Evolutionary conservation across 2,113 vertebrate genomes (phyloP).

Genomic region (Entelurus aequoreus): DNA sequence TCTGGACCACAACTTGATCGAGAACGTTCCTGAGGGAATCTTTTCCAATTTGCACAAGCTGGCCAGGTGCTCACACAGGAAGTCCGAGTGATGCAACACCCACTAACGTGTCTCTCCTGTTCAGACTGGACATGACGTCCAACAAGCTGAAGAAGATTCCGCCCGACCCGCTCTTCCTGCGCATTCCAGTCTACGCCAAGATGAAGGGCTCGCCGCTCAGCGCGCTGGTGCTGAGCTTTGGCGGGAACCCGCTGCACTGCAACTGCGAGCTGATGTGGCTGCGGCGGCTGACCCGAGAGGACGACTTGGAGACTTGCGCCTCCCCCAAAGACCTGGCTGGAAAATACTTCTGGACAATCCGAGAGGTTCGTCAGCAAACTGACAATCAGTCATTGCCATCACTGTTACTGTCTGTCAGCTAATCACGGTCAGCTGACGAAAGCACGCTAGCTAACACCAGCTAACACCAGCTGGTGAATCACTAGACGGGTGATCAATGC

Average conservation of each 20-base stretch:
- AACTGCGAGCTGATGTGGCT: slow-evolving; percentile 83
- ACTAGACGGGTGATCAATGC: too few species aligned
- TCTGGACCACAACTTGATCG: slow-evolving; percentile 80
- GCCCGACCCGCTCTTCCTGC: slow-evolving; percentile 76
- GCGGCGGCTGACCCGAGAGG: slow-evolving; percentile 74
- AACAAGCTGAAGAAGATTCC: slow-evolving; percentile 83
- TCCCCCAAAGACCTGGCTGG: slow-evolving; percentile 73
- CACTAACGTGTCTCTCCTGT: background rate
- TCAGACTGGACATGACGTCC: slow-evolving; percentile 79
- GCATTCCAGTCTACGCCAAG: slow-evolving; percentile 77
- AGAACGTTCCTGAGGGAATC: slow-evolving; percentile 77
- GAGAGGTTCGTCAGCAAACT: slow-evolving; percentile 53
- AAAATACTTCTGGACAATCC: slow-evolving; percentile 82
- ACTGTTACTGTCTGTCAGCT: background rate
- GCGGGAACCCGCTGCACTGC: slow-evolving; percentile 78
- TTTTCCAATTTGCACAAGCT: slow-evolving; percentile 81
- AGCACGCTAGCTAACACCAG: too few species aligned
- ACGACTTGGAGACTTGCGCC: slow-evolving; percentile 79
- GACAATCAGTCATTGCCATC: background rate
- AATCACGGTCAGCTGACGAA: background rate
- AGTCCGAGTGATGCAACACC: background rate
- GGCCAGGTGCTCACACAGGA: slow-evolving; percentile 54
- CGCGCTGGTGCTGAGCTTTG: slow-evolving; percentile 74
- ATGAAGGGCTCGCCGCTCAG: slow-evolving; percentile 76
- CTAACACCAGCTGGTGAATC: too few species aligned